Conservation (phyloP, 2,888 invertebrate genomes). For the Caenorhabditis sinica region DNA sequence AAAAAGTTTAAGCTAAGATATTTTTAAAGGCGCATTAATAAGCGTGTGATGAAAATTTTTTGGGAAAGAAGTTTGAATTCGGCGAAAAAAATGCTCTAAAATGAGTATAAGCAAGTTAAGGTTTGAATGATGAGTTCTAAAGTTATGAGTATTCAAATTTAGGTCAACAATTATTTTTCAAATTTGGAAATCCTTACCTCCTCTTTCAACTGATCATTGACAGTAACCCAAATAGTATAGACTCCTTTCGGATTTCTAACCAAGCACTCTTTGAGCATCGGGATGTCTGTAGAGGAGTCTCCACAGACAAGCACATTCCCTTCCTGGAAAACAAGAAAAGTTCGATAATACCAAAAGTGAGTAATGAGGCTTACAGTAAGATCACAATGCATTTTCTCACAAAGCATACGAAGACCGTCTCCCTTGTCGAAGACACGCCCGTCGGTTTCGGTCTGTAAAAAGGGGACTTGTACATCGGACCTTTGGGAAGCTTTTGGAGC, state of each 20-base stretch:
- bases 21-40: no score
- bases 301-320: conserved; percentile 83
- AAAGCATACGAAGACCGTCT: conserved; percentile 81
- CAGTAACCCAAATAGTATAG: conserved; percentile 83
- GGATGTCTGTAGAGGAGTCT: conserved; percentile 82
- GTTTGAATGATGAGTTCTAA: neutral
- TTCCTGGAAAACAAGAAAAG: conserved; percentile 59
- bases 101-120: no score
- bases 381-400: conserved; percentile 79
- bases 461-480: no score
- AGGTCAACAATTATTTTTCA: no score
- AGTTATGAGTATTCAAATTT: no score
- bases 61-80: neutral
- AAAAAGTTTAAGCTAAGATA: no score
- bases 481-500: conserved; percentile 4
- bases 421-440: conserved; percentile 83
- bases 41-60: no score
- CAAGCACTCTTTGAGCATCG: conserved; percentile 82
- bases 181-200: conserved; percentile 71
- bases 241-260: conserved; percentile 77
- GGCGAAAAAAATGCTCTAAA: no score
- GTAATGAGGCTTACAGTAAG: conserved; percentile 54
- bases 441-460: conserved; percentile 71
- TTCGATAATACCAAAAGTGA: neutral
- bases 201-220: conserved; percentile 70